phyloP scores from a whole-genome alignment of 37 sponge, comb jelly and placozoan genomes.

The Bolinopsis microptera region DNA sequence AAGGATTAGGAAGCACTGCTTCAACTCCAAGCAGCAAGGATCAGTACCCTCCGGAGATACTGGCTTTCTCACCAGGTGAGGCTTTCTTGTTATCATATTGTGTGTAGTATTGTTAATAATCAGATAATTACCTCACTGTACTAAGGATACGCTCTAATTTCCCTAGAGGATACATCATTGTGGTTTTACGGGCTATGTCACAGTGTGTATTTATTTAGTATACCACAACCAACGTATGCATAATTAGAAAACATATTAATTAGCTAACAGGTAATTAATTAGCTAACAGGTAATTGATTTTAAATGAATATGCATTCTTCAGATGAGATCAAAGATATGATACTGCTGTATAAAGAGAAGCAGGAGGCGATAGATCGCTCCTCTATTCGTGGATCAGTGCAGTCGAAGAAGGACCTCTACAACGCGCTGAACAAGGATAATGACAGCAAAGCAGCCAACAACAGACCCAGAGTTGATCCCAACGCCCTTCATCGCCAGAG shows the following conservation, averaged over 20 bases:
- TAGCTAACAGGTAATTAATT: too few relatives aligned
- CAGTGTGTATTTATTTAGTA: too few relatives aligned
- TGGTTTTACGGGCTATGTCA: too few relatives aligned
- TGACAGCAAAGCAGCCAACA: neutral
- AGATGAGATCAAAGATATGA: slow-evolving; percentile 6
- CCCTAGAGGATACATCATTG: too few relatives aligned
- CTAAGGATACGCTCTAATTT: too few relatives aligned
- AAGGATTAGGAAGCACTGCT: too few relatives aligned
- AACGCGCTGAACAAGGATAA: neutral
- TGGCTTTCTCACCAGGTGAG: slow-evolving; percentile 5
- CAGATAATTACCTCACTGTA: too few relatives aligned
- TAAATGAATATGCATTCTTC: neutral
- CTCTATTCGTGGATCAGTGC: neutral
- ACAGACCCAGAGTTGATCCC: neutral
- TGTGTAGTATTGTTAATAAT: too few relatives aligned
- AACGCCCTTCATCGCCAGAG: neutral
- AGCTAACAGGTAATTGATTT: too few relatives aligned
- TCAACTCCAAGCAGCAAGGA: too few relatives aligned
- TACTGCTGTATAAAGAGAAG: slow-evolving; percentile 10
- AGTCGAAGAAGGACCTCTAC: slow-evolving; percentile 34
- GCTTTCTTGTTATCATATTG: neutral
- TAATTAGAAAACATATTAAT: too few relatives aligned
- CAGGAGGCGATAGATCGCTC: slow-evolving; percentile 28
- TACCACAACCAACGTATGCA: too few relatives aligned
- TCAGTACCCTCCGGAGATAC: neutral